Evolutionary conservation across 2,888 invertebrate species (phyloP), one percentile per base, ranked within the genome.

Genomic region (Odontothrips loti): DNA sequence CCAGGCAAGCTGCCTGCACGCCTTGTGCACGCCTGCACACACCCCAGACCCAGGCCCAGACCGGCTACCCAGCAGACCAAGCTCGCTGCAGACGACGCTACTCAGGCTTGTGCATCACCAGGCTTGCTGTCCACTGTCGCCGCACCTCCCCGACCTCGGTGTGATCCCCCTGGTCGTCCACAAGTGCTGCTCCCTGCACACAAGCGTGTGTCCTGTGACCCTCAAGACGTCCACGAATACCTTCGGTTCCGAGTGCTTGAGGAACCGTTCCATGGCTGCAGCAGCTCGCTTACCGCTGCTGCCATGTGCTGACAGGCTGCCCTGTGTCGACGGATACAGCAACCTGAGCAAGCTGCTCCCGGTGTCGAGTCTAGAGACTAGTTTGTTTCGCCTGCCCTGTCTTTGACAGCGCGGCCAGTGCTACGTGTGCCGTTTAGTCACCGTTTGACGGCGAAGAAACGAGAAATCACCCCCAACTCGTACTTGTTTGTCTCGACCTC

Each of bases 311-410:
- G 27, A 27, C n/a, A 75, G 23, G 68, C 68, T 27, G 23, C 68
- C 68, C 68, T 75, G 68, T 75, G 68, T 75, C 68, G 68, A 75
- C 68, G 68, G 68, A 75, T 75, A 75, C 68, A 75, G 68, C 68
- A 75, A 75, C 23, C 9, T 75, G 68, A 27, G 68, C 68, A 75
- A 75, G 68, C 68, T 75, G 68, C 68, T 75, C 23, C 68, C 68
- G 11, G 9, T n/a, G 12, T 75, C 68, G 23, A 75, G 68, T 75
- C 23, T 75, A 75, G 68, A 75, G 68, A 75, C 68, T 75, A 75
- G 23, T 27, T 75, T 75, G 27, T 75, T 75, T 27, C 68, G 68
- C 68, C 27, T 75, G 68, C 68, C 68, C 68, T 75, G 68, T 75
- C 68, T 75, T 75, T 75, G 68, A 75, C 68, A 75, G 68, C 68